Evolutionary conservation across 2,888 invertebrate genomes (phyloP).

Genomic region (Plebejus anna): DNA sequence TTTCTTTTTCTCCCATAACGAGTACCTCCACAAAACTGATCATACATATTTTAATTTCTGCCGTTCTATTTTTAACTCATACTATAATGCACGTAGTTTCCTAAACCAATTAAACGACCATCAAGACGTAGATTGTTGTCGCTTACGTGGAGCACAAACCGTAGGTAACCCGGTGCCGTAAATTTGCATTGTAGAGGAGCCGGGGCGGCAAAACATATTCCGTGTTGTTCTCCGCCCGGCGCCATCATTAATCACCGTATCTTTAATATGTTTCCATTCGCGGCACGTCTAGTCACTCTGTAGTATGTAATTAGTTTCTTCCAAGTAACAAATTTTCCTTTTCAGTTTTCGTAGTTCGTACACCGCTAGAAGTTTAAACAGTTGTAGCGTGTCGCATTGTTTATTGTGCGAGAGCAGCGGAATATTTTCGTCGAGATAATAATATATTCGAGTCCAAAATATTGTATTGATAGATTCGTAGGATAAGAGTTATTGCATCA

Average conservation of each 20-base stretch:
- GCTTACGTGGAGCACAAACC: constrained; percentile 34
- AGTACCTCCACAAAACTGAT: not conserved
- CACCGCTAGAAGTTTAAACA: constrained; percentile 5
- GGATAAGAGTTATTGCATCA: constrained; percentile 24
- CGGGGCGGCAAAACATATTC: constrained; percentile 46
- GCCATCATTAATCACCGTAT: constrained; percentile 73
- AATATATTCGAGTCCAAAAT: not conserved
- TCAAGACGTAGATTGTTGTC: constrained; percentile 21
- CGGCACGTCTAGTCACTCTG: constrained; percentile 61
- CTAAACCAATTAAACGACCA: constrained; percentile 15
- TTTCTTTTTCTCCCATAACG: not conserved
- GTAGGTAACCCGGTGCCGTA: constrained; percentile 60
- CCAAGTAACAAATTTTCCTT: constrained; percentile 58
- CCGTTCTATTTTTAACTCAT: not conserved
- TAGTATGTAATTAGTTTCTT: constrained; percentile 76
- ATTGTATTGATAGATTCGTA: constrained; percentile 12
- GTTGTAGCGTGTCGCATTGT: not conserved
- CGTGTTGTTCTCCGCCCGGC: constrained; percentile 40
- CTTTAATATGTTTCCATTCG: constrained; percentile 75
- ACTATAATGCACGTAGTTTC: not conserved
- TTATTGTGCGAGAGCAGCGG: not conserved
- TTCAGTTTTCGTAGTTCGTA: constrained; percentile 36
- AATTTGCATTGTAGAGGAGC: constrained; percentile 65
- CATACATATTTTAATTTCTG: not conserved
- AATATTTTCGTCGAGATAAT: not conserved